A percentile compares a stretch with the other conserved stretches of the same genome.
phyloP scores from a whole-genome alignment of 2,888 invertebrate species.

The Aphrophora alni region DNA sequence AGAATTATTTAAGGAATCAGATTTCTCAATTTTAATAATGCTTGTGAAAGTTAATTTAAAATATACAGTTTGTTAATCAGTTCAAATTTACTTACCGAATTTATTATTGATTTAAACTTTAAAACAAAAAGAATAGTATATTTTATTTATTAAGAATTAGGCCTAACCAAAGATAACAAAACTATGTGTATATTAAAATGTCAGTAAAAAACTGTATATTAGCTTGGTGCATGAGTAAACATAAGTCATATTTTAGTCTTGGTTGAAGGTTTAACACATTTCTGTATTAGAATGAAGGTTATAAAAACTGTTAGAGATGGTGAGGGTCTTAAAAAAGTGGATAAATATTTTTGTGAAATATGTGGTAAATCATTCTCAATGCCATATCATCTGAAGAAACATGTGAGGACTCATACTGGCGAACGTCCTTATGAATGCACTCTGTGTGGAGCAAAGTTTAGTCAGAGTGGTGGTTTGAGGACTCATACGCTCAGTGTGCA shows the following conservation, averaged over 20 bases:
- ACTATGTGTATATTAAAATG: not conserved
- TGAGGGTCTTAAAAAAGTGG: conserved; percentile 20
- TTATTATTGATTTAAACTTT: not conserved
- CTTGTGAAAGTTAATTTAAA: too few species aligned
- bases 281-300: not conserved
- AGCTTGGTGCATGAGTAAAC: not conserved
- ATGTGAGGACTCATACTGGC: conserved; percentile 70
- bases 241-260: not conserved
- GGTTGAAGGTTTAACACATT: not conserved
- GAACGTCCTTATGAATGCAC: conserved; percentile 68
- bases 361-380: conserved; percentile 70
- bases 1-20: not conserved
- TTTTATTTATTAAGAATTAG: not conserved
- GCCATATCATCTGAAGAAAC: conserved; percentile 71
- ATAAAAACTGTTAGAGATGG: conserved; percentile 15
- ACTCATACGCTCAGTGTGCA: conserved; percentile 68
- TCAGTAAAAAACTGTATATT: not conserved
- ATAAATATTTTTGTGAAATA: conserved; percentile 62
- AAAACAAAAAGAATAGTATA: not conserved
- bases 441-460: conserved; percentile 68
- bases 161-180: not conserved
- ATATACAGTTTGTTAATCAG: not conserved
- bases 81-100: not conserved
- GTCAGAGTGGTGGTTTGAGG: conserved; percentile 68
- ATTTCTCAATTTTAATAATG: too few species aligned